Percentiles rank a stretch among this genome's conserved stretches.
Evolutionary conservation across 2,888 invertebrate genomes (phyloP).

Genomic region (Hydriomena furcata): DNA sequence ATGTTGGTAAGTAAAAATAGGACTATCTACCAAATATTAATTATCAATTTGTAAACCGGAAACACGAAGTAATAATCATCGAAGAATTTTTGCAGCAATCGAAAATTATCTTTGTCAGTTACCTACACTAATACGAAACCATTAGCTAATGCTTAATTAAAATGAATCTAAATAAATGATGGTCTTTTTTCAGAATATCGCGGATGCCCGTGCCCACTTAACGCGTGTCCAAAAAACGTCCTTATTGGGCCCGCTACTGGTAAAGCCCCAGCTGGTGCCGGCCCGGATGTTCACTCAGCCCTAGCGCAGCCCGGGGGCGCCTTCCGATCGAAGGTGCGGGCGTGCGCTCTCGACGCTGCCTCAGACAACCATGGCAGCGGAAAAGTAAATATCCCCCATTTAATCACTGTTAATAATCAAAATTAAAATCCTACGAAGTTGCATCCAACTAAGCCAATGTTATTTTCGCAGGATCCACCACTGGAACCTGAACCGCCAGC

Average conservation of each 20-base stretch:
- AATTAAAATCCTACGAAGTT: not conserved
- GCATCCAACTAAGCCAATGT: not conserved
- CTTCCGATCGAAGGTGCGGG: slow-evolving; percentile 80
- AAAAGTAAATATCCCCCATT: slow-evolving; percentile 54
- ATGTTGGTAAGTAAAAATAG: slow-evolving; percentile 86
- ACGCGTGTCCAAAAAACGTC: slow-evolving; percentile 99
- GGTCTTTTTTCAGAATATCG: slow-evolving; percentile 71
- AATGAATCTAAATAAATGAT: no score
- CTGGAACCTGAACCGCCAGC: slow-evolving; percentile 67
- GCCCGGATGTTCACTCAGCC: slow-evolving; percentile 72
- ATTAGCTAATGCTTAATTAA: not conserved
- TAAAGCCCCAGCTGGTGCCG: slow-evolving; percentile 92
- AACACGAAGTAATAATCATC: no score
- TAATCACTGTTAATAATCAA: no score
- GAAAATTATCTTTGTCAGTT: no score
- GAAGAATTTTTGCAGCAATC: no score
- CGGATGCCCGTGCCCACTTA: slow-evolving; percentile 94
- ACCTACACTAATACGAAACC: no score
- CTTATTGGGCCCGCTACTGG: slow-evolving; percentile 99
- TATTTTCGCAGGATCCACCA: slow-evolving; percentile 67
- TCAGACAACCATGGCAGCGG: slow-evolving; percentile 75
- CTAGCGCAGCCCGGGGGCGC: slow-evolving; percentile 78
- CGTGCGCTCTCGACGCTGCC: slow-evolving; percentile 68
- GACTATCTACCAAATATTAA: no score
- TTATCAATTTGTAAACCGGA: no score